Evolutionary conservation across 2,888 invertebrate species (phyloP).

Genomic region (Lasioglossum malachurum): DNA sequence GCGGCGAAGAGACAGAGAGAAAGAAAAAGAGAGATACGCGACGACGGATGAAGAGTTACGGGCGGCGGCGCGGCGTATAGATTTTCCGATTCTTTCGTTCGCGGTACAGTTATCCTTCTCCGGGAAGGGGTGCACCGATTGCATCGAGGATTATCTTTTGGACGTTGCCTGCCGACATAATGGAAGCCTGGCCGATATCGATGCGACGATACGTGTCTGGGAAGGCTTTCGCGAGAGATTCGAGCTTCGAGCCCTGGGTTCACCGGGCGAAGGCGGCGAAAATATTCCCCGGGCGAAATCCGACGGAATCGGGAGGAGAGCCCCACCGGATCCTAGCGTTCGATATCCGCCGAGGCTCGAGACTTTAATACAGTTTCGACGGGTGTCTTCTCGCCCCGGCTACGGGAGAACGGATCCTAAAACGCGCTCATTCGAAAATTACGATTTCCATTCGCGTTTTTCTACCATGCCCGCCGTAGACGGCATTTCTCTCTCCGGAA

Average conservation of each 20-base stretch:
- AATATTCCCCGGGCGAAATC: constrained; percentile 10
- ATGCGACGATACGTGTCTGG: constrained; percentile 36
- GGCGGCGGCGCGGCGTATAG: constrained; percentile 33
- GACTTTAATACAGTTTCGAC: constrained; percentile 4
- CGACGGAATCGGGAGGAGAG: not conserved
- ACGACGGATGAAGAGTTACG: constrained; percentile 54
- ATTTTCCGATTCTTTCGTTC: constrained; percentile 42
- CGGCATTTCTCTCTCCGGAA: constrained; percentile 41
- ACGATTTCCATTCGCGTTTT: constrained; percentile 44
- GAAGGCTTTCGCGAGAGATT: constrained; percentile 30
- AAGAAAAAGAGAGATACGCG: not conserved
- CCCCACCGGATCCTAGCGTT: not conserved
- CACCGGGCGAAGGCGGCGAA: not conserved
- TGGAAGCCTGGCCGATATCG: constrained; percentile 50
- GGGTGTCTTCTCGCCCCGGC: not conserved
- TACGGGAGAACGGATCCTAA: not conserved
- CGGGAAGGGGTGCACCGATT: constrained; percentile 8
- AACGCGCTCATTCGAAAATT: constrained; percentile 41
- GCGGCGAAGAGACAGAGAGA: not conserved
- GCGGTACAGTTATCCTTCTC: constrained; percentile 1
- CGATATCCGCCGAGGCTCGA: not conserved
- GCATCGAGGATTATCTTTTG: constrained; percentile 34
- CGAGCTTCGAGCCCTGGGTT: not conserved
- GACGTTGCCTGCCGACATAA: constrained; percentile 33
- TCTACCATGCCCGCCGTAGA: not conserved